These are phyloP conservation scores for Papilio helenus DNA, from an alignment of 1,140 invertebrate genomes.

Conservation along the genomic window DNA sequence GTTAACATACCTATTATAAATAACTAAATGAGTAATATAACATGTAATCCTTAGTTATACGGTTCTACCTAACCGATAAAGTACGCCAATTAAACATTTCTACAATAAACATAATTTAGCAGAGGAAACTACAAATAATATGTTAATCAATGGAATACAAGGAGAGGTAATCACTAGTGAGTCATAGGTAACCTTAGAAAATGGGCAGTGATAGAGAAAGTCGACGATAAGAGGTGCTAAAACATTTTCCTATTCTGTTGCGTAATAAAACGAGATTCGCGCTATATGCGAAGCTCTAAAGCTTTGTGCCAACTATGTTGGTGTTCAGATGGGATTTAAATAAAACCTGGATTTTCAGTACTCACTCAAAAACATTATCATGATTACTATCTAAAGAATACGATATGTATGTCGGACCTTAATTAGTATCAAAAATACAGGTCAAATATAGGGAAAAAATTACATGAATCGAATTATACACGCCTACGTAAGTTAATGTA, in stretches of 20 bases:
- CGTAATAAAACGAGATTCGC: neutral
- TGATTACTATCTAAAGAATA: too few species aligned
- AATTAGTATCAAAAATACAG: too few species aligned
- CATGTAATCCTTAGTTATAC: too few species aligned
- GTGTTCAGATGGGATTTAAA: neutral
- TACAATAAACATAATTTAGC: too few species aligned
- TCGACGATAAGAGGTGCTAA: slow-evolving; percentile 13
- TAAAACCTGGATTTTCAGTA: too few species aligned
- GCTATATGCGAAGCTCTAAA: neutral
- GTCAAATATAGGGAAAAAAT: too few species aligned
- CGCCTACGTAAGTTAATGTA: neutral
- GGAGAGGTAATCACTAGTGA: neutral
- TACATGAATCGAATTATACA: neutral
- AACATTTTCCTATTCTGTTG: neutral
- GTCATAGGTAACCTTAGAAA: neutral
- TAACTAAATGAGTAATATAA: too few species aligned
- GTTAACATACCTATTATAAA: too few species aligned
- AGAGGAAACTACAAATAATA: neutral
- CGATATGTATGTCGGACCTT: too few species aligned
- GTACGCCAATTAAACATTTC: too few species aligned
- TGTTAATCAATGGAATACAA: neutral
- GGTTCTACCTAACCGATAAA: too few species aligned
- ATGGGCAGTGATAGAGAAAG: neutral
- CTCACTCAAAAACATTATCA: too few species aligned
- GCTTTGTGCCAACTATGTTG: neutral